Conservation (phyloP, 2,113 vertebrate genomes). For the Coturnix japonica region DNA sequence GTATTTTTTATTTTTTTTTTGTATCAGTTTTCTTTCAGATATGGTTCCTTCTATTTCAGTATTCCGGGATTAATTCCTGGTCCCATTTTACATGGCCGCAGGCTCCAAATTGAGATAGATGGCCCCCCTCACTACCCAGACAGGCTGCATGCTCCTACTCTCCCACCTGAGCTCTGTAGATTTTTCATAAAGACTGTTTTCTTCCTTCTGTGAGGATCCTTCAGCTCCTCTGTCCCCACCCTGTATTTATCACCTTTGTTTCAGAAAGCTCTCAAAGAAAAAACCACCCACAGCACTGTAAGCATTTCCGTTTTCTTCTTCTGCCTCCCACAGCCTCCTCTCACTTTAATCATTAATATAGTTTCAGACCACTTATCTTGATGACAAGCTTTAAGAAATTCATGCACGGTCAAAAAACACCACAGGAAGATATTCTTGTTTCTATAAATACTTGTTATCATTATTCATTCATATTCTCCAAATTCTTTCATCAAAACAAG, state of each 20-base stretch:
- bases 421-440: neutral
- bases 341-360: slow-evolving; percentile 50
- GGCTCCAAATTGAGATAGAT: neutral
- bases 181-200: slow-evolving; percentile 1
- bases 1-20: neutral
- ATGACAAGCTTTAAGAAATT: slow-evolving; percentile 23
- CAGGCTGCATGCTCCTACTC: neutral
- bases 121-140: neutral
- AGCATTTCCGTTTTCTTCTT: neutral
- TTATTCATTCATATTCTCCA: slow-evolving; percentile 29
- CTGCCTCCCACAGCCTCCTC: slow-evolving; percentile 24
- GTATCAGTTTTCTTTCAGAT: neutral
- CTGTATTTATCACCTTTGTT: slow-evolving; percentile 34
- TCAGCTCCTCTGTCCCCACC: neutral
- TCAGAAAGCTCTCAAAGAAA: slow-evolving; percentile 25
- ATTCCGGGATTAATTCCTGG: neutral
- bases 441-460: neutral
- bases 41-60: neutral
- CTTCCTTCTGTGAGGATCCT: neutral
- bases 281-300: slow-evolving; percentile 19
- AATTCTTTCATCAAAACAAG: slow-evolving; percentile 52
- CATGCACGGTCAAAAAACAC: neutral
- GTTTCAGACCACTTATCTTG: slow-evolving; percentile 42
- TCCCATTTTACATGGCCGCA: neutral
- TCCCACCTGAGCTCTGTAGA: neutral